Base-by-base conservation (phyloP, 2,888 invertebrate species). In the Petrolisthes manimaculis region DNA sequence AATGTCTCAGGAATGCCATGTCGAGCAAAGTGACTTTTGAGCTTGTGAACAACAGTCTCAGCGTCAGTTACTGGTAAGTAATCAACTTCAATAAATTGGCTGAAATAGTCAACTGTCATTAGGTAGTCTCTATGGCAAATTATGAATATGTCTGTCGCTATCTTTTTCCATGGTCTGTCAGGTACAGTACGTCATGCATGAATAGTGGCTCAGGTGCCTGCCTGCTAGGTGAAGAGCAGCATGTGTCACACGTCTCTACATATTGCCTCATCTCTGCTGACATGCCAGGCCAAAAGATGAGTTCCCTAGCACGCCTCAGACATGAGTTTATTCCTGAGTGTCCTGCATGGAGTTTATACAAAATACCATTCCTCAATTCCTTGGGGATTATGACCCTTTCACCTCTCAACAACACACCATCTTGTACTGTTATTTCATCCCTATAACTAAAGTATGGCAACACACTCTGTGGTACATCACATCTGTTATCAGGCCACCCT, bases 211-310 rank as follows among this genome's bases (percentile, higher is more conserved):
- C n/a, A n/a, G n/a, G n/a, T n/a, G n/a, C n/a, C n/a, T n/a, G n/a
- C n/a, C n/a, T n/a, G n/a, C n/a, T n/a, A n/a, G n/a, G n/a, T n/a
- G n/a, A n/a, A n/a, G n/a, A n/a, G n/a, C n/a, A n/a, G n/a, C n/a
- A n/a, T n/a, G n/a, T n/a, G n/a, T n/a, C n/a, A n/a, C n/a, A n/a
- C n/a, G n/a, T n/a, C n/a, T n/a, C n/a, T n/a, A n/a, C n/a, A n/a
- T n/a, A n/a, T n/a, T n/a, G n/a, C n/a, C n/a, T n/a, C n/a, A n/a
- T n/a, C n/a, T n/a, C n/a, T n/a, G n/a, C n/a, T n/a, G n/a, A n/a
- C n/a, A n/a, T n/a, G n/a, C n/a, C n/a, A n/a, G n/a, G n/a, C 84
- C 84, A 84, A 21, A 37, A 84, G 18, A 84, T 75, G n/a, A 75
- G 75, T 12, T 75, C 77, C 24, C 77, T 55, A 4, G 37, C 55